These are phyloP conservation scores for Python bivittatus DNA, from an alignment of 2,113 vertebrate genomes.

Conservation along the genomic window DNA sequence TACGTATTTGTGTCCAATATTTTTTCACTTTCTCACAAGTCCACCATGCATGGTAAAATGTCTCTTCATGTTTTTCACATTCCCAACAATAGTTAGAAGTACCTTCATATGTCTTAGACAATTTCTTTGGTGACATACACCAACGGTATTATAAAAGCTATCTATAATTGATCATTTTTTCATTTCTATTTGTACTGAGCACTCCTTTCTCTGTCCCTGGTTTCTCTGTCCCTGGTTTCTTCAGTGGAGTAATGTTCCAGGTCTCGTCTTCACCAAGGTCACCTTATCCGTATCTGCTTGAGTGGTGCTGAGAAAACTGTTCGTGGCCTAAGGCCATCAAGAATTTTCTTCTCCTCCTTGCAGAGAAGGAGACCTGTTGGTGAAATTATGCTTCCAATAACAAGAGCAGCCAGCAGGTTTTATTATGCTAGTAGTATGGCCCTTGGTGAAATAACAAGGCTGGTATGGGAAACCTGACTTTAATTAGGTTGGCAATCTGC, in stretches of 20 bases:
- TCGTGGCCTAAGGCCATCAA: constrained; percentile 44
- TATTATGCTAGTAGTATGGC: not conserved
- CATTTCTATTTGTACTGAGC: too few relatives aligned
- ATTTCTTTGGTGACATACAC: too few relatives aligned
- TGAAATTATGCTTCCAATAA: constrained; percentile 54
- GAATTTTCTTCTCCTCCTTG: constrained; percentile 41
- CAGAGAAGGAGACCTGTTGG: constrained; percentile 49
- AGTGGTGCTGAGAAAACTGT: constrained; percentile 49
- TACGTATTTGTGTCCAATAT: too few relatives aligned
- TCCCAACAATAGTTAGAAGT: too few relatives aligned
- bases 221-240: not conserved
- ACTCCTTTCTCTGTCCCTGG: not conserved
- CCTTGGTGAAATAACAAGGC: constrained; percentile 48
- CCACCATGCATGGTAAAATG: too few relatives aligned
- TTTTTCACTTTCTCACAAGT: too few relatives aligned
- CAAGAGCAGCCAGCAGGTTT: constrained; percentile 42
- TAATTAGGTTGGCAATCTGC: constrained; percentile 59
- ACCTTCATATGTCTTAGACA: too few relatives aligned
- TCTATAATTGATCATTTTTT: too few relatives aligned
- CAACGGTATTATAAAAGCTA: too few relatives aligned
- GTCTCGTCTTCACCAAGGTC: constrained; percentile 41
- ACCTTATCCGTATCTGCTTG: constrained; percentile 6
- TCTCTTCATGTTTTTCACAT: too few relatives aligned
- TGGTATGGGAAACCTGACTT: constrained; percentile 47
- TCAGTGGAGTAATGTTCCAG: constrained; percentile 25